phyloP scores from a whole-genome alignment of 37 sponge, comb jelly and placozoan species.

The Agelas oroides region DNA sequence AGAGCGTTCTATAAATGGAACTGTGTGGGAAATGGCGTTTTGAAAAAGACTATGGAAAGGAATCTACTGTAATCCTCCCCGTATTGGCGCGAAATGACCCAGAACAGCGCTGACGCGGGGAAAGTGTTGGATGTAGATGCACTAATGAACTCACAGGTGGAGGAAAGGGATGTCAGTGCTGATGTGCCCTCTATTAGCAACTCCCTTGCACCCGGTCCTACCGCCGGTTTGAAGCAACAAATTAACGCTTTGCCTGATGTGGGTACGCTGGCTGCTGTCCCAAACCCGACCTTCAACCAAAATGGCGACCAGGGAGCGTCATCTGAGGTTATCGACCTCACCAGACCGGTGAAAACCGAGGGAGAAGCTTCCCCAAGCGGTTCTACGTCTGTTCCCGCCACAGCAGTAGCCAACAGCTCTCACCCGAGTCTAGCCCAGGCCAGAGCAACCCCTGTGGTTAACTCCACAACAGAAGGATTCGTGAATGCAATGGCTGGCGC shows the following conservation, averaged over 20 bases:
- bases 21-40: not conserved
- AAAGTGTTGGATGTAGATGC: conserved; percentile 28
- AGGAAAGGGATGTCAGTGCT: conserved; percentile 25
- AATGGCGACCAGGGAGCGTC: conserved; percentile 17
- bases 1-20: not conserved
- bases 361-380: conserved; percentile 53
- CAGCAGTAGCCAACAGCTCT: not conserved
- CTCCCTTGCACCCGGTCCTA: not conserved
- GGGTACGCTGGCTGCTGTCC: not conserved
- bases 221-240: conserved; percentile 11
- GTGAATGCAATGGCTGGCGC: not conserved
- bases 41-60: not conserved
- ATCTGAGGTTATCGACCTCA: not conserved
- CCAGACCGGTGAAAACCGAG: conserved; percentile 64
- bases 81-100: conserved; percentile 13
- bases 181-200: conserved; percentile 19
- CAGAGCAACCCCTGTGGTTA: not conserved
- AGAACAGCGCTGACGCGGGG: conserved; percentile 35
- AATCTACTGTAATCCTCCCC: not conserved
- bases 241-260: conserved; percentile 4
- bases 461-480: not conserved
- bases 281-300: not conserved
- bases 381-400: conserved; percentile 14
- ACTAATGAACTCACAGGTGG: conserved; percentile 37
- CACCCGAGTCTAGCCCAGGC: conserved; percentile 1